A percentile compares a stretch with the other conserved stretches of the same genome.
Evolutionary conservation across 2,113 vertebrate genomes (phyloP).

Genomic region (Phylloscopus trochilus): DNA sequence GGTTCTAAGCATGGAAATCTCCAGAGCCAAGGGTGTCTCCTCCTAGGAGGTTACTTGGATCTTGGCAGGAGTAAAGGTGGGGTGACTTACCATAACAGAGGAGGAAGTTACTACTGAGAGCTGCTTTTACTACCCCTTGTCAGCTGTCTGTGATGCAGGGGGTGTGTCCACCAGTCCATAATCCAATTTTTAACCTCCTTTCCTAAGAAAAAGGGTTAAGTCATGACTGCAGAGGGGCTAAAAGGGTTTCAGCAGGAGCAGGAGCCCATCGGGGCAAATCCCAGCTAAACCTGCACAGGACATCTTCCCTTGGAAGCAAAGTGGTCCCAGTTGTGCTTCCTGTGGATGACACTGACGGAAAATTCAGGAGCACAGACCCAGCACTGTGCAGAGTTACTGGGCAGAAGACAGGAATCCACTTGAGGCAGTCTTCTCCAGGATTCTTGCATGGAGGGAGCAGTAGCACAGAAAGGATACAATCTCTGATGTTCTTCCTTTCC

Average conservation of each 20-base stretch:
- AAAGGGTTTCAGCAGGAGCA: neutral
- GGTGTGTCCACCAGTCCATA: neutral
- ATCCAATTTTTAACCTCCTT: neutral
- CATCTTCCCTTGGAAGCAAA: neutral
- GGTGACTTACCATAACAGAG: neutral
- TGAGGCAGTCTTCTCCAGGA: neutral
- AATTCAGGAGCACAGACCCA: neutral
- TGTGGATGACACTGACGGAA: neutral
- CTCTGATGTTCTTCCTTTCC: slow-evolving; percentile 43
- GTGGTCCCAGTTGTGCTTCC: neutral
- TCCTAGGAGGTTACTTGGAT: neutral
- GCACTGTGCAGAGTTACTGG: neutral
- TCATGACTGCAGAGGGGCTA: neutral
- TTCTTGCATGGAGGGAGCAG: neutral
- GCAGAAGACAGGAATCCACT: neutral
- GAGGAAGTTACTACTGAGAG: neutral
- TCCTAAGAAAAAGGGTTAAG: neutral
- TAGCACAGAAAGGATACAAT: slow-evolving; percentile 65
- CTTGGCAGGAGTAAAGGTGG: neutral
- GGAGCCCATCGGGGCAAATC: neutral
- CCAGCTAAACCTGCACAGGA: neutral
- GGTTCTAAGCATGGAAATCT: slow-evolving; percentile 11
- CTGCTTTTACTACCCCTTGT: neutral
- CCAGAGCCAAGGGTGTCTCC: slow-evolving; percentile 15
- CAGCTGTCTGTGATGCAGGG: neutral